These are phyloP conservation scores for Anthrax anthrax DNA, from an alignment of 2,888 invertebrate genomes.

Conservation along the genomic window DNA sequence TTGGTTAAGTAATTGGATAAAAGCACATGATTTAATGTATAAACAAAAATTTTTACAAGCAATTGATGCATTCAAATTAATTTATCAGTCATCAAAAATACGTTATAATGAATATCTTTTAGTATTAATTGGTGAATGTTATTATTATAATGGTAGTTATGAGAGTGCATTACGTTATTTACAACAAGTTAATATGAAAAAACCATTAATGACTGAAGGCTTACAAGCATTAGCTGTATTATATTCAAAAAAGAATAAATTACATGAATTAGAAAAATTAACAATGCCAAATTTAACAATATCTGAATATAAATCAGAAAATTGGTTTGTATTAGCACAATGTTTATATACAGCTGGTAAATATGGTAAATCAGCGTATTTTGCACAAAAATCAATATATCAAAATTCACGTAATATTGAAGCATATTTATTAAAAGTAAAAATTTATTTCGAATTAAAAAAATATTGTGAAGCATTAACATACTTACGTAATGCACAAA, in stretches of 20 bases:
- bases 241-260: conserved; percentile 42
- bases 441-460: conserved; percentile 24
- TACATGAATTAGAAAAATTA: conserved; percentile 48
- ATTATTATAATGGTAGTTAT: conserved; percentile 57
- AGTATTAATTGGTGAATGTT: conserved; percentile 55
- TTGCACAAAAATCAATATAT: too few species aligned
- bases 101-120: conserved; percentile 53
- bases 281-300: conserved; percentile 29
- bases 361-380: too few species aligned
- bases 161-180: conserved; percentile 42
- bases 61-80: conserved; percentile 46
- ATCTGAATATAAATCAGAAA: conserved; percentile 44
- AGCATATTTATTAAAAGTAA: conserved; percentile 54
- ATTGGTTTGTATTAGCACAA: conserved; percentile 66
- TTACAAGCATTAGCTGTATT: conserved; percentile 50
- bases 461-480: conserved; percentile 25
- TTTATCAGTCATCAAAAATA: conserved; percentile 49
- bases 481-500: conserved; percentile 23
- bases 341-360: conserved; percentile 46
- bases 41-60: conserved; percentile 54
- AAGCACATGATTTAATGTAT: too few species aligned
- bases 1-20: too few species aligned
- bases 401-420: too few species aligned
- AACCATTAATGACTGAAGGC: conserved; percentile 42
- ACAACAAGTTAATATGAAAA: conserved; percentile 38